A percentile compares a stretch with the other conserved stretches of the same genome.
phyloP scores from a whole-genome alignment of 2,113 vertebrate species.

The Empidonax alnorum region DNA sequence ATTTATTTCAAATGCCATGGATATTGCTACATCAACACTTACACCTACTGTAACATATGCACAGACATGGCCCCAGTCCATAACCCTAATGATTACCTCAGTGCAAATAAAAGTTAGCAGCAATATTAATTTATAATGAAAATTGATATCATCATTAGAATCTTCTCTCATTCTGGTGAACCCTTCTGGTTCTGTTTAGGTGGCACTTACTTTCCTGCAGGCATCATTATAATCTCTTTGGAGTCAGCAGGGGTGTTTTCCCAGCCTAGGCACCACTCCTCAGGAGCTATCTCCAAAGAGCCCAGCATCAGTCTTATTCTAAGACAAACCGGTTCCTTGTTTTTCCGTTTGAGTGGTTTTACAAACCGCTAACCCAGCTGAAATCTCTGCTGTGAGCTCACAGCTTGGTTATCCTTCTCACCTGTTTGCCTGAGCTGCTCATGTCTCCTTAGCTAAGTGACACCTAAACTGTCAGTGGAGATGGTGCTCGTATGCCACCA shows the following conservation, averaged over 20 bases:
- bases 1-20: background rate
- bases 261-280: background rate
- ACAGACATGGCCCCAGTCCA: background rate
- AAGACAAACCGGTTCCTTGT: background rate
- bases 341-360: background rate
- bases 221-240: background rate
- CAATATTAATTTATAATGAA: background rate
- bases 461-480: rapidly evolving
- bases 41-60: background rate
- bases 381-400: background rate
- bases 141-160: background rate
- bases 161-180: background rate
- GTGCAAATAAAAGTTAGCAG: background rate
- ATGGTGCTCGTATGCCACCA: background rate
- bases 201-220: background rate
- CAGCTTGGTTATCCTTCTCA: background rate
- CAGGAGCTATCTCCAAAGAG: background rate
- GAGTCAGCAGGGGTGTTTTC: background rate
- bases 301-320: background rate
- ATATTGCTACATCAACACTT: background rate
- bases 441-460: background rate
- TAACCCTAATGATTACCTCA: background rate
- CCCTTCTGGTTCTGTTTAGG: background rate
- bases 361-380: rapidly evolving
- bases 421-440: rapidly evolving